Evolutionary conservation across 2,113 vertebrate species (phyloP), one percentile per base, ranked within the genome.

Genomic region (Apodemus speciosus): DNA sequence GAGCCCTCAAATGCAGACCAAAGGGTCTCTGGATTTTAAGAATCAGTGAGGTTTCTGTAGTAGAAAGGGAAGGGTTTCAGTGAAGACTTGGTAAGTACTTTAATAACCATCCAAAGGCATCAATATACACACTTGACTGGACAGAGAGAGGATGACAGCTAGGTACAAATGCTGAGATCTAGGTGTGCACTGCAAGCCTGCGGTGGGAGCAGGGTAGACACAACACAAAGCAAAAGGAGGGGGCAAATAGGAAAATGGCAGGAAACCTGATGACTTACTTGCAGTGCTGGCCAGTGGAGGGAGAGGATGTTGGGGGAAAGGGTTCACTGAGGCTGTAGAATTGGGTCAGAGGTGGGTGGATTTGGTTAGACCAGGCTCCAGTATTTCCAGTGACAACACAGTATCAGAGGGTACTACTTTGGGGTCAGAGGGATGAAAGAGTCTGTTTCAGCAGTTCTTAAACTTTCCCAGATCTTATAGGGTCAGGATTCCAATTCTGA

Each of bases 401-500:
- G n/a, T 86, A 93, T 81, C 84, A 88, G 83, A 86, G 95, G 92
- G 76, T 64, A 92, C 79, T 81, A 79, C 91, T 86, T 90, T 72
- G 68, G 83, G 56, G 64, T 35, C 30, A 69, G 84, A 92, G 43
- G 71, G 93, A 73, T 72, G 66, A 32, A 79, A 83, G 86, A 85
- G 79, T 73, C 91, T 85, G 73, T 93, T 91, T 83, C 77, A 79
- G 91, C 94, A 92, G 76, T 68, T 91, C 90, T 71, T 58, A 92
- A 92, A 87, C 66, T 60, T 92, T 53, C 94, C 76, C 92, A 92
- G 89, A 96, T 96, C 94, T 88, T 92, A 58, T 51, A 77, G 91
- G 90, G 91, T 96, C 94, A 95, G 60, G 88, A 95, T 95, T 97
- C 94, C 93, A 88, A 89, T 72, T 96, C 95, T 96, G 96, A 96